A percentile compares a stretch with the other conserved stretches of the same genome.
These are phyloP conservation scores for Isurus oxyrinchus DNA, from an alignment of 2,113 vertebrate species.

Conservation along the genomic window DNA sequence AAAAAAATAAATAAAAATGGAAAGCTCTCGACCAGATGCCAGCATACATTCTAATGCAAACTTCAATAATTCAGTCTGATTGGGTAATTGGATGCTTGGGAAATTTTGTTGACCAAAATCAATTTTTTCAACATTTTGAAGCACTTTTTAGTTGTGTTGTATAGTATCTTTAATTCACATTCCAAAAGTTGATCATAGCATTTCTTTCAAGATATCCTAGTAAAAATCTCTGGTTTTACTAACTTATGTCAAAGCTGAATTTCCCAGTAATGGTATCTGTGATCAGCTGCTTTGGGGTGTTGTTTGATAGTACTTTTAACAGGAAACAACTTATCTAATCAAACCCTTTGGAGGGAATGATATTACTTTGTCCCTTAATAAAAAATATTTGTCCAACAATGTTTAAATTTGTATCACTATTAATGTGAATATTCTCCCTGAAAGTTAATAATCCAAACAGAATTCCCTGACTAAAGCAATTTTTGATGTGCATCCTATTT, in stretches of 20 bases:
- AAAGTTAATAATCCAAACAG: background rate
- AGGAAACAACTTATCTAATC: constrained; percentile 1
- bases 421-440: background rate
- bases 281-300: background rate
- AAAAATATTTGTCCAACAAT: background rate
- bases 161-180: background rate
- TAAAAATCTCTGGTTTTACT: background rate
- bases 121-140: background rate
- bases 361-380: background rate
- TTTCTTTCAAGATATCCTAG: background rate
- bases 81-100: no score
- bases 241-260: background rate
- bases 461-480: background rate
- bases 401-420: background rate
- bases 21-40: background rate
- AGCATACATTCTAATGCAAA: background rate
- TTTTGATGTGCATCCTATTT: background rate
- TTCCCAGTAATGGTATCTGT: background rate
- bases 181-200: background rate
- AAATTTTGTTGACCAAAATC: background rate
- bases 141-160: background rate
- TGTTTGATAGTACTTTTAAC: background rate
- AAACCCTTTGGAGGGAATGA: background rate
- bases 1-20: background rate
- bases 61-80: background rate